Conservation (phyloP, 2,113 vertebrate species). For the Eonycteris spelaea region DNA sequence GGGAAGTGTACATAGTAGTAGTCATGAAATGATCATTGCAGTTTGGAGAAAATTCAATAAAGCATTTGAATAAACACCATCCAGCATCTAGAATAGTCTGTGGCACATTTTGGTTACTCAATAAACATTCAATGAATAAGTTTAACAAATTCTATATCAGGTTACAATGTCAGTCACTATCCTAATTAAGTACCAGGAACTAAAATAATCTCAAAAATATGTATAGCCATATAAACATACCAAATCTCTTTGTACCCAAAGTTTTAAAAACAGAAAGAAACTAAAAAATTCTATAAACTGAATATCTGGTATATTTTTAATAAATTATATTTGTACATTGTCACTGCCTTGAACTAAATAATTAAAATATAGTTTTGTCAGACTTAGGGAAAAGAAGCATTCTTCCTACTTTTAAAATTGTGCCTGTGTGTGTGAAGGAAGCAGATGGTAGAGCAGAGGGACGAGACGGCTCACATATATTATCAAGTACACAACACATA, state of each 20-base stretch:
- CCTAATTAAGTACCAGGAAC: background rate
- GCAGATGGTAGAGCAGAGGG: constrained; percentile 61
- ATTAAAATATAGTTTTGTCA: constrained; percentile 10
- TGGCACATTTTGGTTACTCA: background rate
- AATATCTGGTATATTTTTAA: background rate
- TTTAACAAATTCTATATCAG: background rate
- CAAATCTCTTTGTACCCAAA: background rate
- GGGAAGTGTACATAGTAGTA: background rate
- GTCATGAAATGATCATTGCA: background rate
- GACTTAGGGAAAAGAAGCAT: background rate
- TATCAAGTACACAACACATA: constrained; percentile 43
- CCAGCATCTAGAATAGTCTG: background rate
- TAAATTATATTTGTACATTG: background rate
- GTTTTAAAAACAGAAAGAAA: background rate
- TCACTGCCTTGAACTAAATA: background rate
- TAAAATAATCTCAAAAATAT: background rate
- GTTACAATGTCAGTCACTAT: background rate
- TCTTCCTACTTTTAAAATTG: constrained; percentile 24
- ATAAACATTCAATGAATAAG: background rate
- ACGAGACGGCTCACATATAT: constrained; percentile 28
- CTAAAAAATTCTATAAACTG: background rate
- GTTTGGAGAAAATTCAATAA: background rate
- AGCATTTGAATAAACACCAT: background rate
- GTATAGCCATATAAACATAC: background rate
- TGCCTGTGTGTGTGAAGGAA: background rate